These are phyloP conservation scores for Acrocephalus scirpaceus DNA, from an alignment of 2,797 vertebrate genomes.

Conservation along the genomic window DNA sequence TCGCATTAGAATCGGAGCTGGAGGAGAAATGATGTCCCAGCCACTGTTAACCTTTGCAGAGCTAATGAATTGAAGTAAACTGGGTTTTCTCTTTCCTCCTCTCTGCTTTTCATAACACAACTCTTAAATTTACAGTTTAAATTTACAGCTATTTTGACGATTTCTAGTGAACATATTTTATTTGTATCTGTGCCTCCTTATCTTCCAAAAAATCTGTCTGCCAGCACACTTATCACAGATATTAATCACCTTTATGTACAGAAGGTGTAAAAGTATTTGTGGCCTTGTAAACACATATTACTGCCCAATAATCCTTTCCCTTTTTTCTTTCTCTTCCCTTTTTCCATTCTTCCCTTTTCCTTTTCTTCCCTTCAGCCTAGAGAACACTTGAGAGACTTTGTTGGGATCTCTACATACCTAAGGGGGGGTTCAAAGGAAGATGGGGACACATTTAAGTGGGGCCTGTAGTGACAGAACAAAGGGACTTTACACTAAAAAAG, in stretches of 20 bases:
- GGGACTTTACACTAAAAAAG: background rate
- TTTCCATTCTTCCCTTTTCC: background rate
- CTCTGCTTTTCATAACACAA: background rate
- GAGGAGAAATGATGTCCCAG: background rate
- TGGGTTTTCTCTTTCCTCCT: background rate
- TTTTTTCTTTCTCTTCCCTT: background rate
- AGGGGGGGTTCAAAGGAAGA: background rate
- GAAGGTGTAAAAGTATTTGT: background rate
- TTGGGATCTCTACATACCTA: rapidly evolving
- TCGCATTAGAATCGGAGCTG: background rate
- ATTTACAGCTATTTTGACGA: background rate
- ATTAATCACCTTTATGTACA: background rate
- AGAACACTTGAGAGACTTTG: background rate
- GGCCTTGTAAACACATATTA: background rate
- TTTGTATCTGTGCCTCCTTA: background rate
- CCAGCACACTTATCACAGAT: background rate
- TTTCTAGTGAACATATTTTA: background rate
- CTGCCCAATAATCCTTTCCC: background rate
- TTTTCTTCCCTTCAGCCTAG: background rate
- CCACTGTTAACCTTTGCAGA: conserved; percentile 5
- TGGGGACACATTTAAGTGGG: background rate
- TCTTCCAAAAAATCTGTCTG: background rate
- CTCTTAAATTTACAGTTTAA: background rate
- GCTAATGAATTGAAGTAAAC: background rate
- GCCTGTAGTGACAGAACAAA: background rate